A percentile compares a stretch with the other conserved stretches of the same genome.
These are phyloP conservation scores for Xiphophorus birchmanni DNA, from an alignment of 2,797 vertebrate species.

Conservation along the genomic window DNA sequence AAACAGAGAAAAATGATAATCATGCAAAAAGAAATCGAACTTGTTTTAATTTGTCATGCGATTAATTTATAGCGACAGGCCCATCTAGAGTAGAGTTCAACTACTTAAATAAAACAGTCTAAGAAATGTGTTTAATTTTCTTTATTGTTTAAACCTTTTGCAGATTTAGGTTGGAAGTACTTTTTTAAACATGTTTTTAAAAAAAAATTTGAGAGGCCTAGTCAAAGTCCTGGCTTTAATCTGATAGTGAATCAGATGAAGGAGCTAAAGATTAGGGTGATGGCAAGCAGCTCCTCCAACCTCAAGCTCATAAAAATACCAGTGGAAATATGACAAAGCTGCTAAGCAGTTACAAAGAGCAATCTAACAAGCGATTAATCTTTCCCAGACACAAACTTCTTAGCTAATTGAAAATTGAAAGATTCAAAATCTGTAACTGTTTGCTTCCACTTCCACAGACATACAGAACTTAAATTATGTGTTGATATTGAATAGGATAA, in stretches of 20 bases:
- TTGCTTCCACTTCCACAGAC: neutral
- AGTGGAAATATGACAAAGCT: neutral
- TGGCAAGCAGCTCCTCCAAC: neutral
- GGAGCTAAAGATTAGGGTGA: neutral
- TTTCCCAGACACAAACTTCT: neutral
- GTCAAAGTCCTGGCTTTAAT: neutral
- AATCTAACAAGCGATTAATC: neutral
- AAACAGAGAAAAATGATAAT: no score
- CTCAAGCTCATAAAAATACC: neutral
- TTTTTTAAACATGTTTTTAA: neutral
- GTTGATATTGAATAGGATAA: neutral
- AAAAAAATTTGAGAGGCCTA: neutral
- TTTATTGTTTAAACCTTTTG: neutral
- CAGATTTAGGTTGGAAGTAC: neutral
- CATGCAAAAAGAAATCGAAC: no score
- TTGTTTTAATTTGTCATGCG: no score
- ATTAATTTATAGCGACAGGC: no score
- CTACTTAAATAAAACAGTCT: neutral
- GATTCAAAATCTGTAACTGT: neutral
- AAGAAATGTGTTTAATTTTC: neutral
- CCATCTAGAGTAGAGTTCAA: neutral
- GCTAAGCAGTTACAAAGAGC: neutral
- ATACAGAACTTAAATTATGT: neutral
- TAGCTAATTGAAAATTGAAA: neutral
- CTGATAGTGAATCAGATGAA: neutral